Base-by-base conservation (phyloP, 1,140 invertebrate species). In the Theocolax elegans region DNA sequence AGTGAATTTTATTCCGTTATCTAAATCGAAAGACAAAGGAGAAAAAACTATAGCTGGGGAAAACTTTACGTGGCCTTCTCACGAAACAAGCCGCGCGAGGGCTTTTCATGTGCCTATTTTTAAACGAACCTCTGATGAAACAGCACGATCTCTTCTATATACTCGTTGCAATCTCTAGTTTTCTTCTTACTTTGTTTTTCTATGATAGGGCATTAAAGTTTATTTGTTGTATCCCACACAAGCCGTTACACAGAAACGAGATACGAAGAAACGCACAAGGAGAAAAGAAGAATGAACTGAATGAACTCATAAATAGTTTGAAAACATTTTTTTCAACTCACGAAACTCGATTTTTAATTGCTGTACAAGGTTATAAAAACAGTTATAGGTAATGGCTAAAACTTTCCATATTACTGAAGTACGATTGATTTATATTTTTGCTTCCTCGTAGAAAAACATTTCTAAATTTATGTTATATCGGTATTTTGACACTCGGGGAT, bases 1-100 rank as follows among this genome's bases (percentile, higher is more conserved):
- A 60, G 58, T 54, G 46, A 62, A 67, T 67, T 60, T 59, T 60
- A 67, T 67, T 67, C 53, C 56, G 27, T 67, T 63, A 69, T 69
- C 67, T 53, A 54, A 56, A 68, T 68, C 48, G 42, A 63, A 42
- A n/a, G 35, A n/a, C 13, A n/a, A 2, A 2, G n/a, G n/a, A n/a
- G n/a, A n/a, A n/a, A n/a, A n/a, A n/a, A n/a, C n/a, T n/a, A n/a
- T n/a, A n/a, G n/a, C 1, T 10, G 27, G 29, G 29, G 29, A 40
- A 44, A 62, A 69, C 38, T 69, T 69, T 62, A 69, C 67, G 48
- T 19, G 23, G 56, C 25, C 58, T 62, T 54, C 58, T 15, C 58
- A 69, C 67, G 67, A 44, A 69, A 62, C 53, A n/a, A 25, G 51
- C 40, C 15, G n/a, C 27, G 38, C 40, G 38, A 21, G 54, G 54